Conservation (phyloP, 1,140 invertebrate genomes). For the Cheumatopsyche charites region DNA sequence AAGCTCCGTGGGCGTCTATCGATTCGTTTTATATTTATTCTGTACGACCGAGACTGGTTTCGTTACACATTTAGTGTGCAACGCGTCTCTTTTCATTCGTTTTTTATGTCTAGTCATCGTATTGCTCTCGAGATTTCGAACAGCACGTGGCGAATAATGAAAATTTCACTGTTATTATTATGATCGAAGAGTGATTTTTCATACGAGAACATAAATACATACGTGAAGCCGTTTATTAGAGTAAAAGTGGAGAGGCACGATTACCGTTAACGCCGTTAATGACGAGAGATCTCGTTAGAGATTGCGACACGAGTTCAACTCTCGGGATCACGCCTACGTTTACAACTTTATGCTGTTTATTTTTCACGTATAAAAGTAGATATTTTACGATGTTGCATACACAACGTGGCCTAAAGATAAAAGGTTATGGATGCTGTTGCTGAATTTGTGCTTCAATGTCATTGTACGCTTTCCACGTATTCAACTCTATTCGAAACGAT, state of each 20-base stretch:
- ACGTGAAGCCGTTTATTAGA: neutral
- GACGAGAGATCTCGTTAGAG: constrained; percentile 19
- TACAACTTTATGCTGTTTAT: no score
- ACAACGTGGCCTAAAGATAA: no score
- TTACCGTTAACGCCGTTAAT: constrained; percentile 16
- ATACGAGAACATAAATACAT: neutral
- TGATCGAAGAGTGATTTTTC: neutral
- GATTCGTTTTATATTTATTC: neutral
- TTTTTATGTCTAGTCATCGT: neutral
- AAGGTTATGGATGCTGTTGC: no score
- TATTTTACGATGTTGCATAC: no score
- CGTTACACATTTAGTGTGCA: neutral
- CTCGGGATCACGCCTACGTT: no score
- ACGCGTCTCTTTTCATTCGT: neutral
- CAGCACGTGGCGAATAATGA: neutral
- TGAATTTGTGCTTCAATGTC: no score
- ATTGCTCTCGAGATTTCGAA: neutral
- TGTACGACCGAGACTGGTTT: neutral
- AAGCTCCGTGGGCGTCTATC: no score
- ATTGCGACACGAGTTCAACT: constrained; percentile 21
- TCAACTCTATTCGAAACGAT: no score
- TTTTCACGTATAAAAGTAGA: no score
- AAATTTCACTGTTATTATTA: neutral
- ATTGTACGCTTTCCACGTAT: no score
- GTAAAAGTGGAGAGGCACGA: neutral